Conservation (phyloP, 2,797 vertebrate species). For the Microcaecilia unicolor region DNA sequence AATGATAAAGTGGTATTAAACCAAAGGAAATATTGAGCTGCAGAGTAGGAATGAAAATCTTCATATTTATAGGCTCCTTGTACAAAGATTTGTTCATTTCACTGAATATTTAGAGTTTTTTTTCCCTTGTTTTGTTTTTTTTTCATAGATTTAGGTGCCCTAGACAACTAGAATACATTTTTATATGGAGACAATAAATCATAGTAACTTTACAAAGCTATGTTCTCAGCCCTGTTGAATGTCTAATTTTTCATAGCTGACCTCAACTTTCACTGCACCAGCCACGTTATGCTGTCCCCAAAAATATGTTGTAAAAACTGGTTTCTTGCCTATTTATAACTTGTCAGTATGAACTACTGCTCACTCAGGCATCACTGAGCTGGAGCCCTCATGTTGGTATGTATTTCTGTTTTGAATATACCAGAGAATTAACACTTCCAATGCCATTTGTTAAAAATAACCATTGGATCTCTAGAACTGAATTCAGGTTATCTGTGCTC, state of each 20-base stretch:
- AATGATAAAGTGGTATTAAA: no score
- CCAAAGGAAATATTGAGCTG: no score
- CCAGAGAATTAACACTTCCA: no score
- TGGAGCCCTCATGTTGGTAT: no score
- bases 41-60: no score
- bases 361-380: neutral
- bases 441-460: no score
- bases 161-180: neutral
- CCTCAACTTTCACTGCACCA: neutral
- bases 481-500: no score
- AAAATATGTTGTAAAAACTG: neutral
- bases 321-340: neutral
- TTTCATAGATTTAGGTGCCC: fast-evolving
- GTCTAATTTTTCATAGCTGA: neutral
- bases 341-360: neutral
- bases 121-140: neutral
- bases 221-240: neutral
- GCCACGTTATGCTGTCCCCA: neutral
- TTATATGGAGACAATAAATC: neutral
- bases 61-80: no score
- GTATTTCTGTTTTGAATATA: no score
- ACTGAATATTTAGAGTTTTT: no score
- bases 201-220: neutral
- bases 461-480: no score
- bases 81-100: no score